These are phyloP conservation scores for Trachythela sp. DNA, from an alignment of 64 coral and sea anemone genomes.

Conservation along the genomic window DNA sequence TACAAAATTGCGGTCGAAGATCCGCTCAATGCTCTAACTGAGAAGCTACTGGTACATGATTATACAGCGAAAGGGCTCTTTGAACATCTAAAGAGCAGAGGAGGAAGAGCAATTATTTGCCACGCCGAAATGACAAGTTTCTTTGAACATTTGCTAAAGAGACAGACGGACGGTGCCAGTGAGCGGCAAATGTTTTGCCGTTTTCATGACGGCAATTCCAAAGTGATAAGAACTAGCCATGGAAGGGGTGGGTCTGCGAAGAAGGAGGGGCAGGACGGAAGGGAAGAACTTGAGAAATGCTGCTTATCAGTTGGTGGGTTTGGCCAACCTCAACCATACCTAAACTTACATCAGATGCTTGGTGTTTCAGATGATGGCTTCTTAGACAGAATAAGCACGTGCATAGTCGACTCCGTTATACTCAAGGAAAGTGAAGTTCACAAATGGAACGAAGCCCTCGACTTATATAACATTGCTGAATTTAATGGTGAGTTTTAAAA, in stretches of 20 bases:
- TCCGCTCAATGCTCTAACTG: not conserved
- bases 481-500: not conserved
- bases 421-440: not conserved
- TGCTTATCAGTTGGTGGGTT: not conserved
- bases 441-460: not conserved
- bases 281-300: not conserved
- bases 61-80: not conserved
- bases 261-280: not conserved
- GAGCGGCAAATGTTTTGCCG: not conserved
- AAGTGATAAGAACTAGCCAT: not conserved
- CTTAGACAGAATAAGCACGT: not conserved
- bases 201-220: not conserved
- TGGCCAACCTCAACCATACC: not conserved
- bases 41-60: not conserved
- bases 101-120: not conserved
- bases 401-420: not conserved
- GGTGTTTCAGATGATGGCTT: not conserved
- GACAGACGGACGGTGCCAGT: not conserved
- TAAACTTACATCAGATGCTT: not conserved
- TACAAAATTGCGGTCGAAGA: not conserved
- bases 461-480: no score
- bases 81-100: not conserved
- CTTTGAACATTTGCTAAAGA: not conserved
- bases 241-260: not conserved
- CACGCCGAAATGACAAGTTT: slow-evolving; percentile 12